phyloP scores from a whole-genome alignment of 2,797 vertebrate genomes.

The Anniella stebbinsi region DNA sequence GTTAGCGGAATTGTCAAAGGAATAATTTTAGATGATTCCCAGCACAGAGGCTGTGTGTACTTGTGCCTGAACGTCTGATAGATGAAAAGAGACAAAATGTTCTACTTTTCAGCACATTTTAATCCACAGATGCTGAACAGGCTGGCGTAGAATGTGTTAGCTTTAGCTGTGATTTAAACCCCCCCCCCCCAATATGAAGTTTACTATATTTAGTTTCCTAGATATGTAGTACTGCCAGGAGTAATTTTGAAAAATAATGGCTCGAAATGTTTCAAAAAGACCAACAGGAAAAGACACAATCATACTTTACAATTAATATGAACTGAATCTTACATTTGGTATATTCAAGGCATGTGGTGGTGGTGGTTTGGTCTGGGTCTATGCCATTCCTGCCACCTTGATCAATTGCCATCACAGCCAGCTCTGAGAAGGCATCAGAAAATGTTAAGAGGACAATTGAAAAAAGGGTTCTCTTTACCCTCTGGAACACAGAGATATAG shows the following conservation, averaged over 20 bases:
- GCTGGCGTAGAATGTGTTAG: constrained; percentile 81
- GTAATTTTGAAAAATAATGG: constrained; percentile 73
- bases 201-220: constrained; percentile 81
- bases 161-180: constrained; percentile 80
- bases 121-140: constrained; percentile 84
- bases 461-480: neutral
- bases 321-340: neutral
- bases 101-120: constrained; percentile 86
- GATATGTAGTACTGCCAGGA: constrained; percentile 79
- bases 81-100: constrained; percentile 84
- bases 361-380: neutral
- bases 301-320: neutral
- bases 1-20: constrained; percentile 68
- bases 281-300: constrained; percentile 44
- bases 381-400: neutral
- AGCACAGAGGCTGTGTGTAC: constrained; percentile 72
- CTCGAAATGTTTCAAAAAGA: constrained; percentile 66
- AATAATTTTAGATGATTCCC: constrained; percentile 73
- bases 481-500: neutral
- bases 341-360: neutral
- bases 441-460: neutral
- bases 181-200: constrained; percentile 73
- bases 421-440: neutral
- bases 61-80: constrained; percentile 81
- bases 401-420: neutral